phyloP scores from a whole-genome alignment of 1,140 invertebrate species.

The Drosophila erecta region DNA sequence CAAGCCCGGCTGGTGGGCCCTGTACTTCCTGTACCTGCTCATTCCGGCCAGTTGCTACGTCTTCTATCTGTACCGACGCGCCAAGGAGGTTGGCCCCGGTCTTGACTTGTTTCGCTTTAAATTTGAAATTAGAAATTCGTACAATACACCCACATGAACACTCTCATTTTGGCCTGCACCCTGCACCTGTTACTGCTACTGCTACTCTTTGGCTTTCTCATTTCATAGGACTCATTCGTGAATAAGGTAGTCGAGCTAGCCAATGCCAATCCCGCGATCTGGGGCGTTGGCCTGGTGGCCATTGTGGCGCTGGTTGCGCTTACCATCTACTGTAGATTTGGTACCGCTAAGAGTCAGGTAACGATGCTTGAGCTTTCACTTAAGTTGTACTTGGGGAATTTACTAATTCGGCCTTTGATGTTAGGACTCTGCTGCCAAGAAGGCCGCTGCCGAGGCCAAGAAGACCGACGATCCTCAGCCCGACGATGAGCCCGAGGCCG shows the following conservation, averaged over 20 bases:
- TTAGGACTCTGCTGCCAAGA: slow-evolving; percentile 44
- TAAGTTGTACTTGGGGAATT: background rate
- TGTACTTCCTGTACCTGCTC: slow-evolving; percentile 91
- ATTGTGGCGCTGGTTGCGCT: slow-evolving; percentile 89
- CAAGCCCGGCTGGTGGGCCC: slow-evolving; percentile 91
- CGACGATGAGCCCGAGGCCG: slow-evolving; percentile 57
- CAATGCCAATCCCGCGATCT: slow-evolving; percentile 95
- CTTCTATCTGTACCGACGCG: slow-evolving; percentile 88
- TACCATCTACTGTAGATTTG: slow-evolving; percentile 86
- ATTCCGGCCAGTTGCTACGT: slow-evolving; percentile 90
- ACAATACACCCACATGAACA: slow-evolving; percentile 24
- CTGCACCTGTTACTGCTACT: slow-evolving; percentile 47
- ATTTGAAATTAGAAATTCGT: slow-evolving; percentile 5
- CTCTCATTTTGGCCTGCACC: slow-evolving; percentile 39
- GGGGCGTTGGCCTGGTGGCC: slow-evolving; percentile 90
- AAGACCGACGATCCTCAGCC: slow-evolving; percentile 68
- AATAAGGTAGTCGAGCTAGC: slow-evolving; percentile 92
- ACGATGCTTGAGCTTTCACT: slow-evolving; percentile 43
- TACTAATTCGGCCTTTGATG: slow-evolving; percentile 9
- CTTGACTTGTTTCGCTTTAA: slow-evolving; percentile 2
- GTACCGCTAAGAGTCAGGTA: slow-evolving; percentile 76
- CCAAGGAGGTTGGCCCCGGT: slow-evolving; percentile 87
- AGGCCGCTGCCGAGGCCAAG: slow-evolving; percentile 53
- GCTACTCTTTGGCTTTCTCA: slow-evolving; percentile 51
- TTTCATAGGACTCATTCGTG: slow-evolving; percentile 91